A percentile compares a stretch with the other conserved stretches of the same genome.
phyloP scores from a whole-genome alignment of 2,113 vertebrate genomes.

The Enhydra lutris region DNA sequence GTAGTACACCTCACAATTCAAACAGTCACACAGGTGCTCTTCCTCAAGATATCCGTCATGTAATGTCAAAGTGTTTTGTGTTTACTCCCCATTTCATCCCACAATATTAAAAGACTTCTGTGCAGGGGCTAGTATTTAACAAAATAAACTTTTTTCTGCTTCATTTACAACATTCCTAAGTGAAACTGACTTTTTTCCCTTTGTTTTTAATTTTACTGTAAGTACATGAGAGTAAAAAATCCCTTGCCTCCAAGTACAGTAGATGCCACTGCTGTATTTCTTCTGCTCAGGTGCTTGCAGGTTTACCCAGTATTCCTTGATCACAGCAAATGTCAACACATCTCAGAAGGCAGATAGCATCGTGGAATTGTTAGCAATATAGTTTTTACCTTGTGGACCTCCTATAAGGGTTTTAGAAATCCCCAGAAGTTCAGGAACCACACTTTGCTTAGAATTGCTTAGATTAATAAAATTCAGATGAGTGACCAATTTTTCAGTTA shows the following conservation, averaged over 20 bases:
- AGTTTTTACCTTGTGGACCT: neutral
- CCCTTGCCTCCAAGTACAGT: neutral
- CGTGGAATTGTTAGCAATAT: neutral
- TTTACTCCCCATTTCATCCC: neutral
- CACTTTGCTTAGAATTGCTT: neutral
- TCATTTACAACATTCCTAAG: neutral
- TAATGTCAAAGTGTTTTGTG: neutral
- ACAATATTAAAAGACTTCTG: neutral
- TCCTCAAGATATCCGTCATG: neutral
- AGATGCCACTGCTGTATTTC: neutral
- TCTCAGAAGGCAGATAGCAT: neutral
- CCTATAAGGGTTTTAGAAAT: neutral
- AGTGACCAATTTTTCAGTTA: neutral
- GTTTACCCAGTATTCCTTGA: neutral
- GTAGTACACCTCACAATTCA: neutral
- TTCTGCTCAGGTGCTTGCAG: neutral
- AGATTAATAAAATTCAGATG: neutral
- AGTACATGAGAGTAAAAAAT: neutral
- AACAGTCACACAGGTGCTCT: neutral
- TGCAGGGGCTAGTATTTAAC: neutral
- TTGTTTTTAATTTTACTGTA: neutral
- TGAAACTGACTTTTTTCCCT: neutral
- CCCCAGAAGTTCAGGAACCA: neutral
- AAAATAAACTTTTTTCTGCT: neutral
- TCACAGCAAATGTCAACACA: neutral